Base-by-base conservation (phyloP, 2,888 invertebrate species). In the Copidosoma aretas region DNA sequence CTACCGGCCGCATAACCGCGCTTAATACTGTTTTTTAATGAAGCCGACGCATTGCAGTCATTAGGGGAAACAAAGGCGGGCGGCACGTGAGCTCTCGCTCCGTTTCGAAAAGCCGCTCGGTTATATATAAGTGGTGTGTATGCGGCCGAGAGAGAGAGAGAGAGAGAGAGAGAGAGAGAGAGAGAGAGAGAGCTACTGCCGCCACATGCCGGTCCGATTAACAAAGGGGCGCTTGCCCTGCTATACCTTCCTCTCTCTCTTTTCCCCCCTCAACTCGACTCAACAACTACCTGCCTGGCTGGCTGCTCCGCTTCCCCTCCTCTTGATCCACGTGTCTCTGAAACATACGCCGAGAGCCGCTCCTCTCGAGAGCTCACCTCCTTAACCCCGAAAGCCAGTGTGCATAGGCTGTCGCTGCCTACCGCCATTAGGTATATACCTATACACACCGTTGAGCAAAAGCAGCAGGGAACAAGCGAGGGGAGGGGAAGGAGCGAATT, bases 351-450 rank as follows among this genome's bases (percentile, higher is more conserved):
- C 63, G 66, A 72, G 68, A 65, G 71, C 59, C 14, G 8, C 43
- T 3, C 8, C 59, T 60, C 68, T 73, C 72, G 70, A 74, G 77
- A 73, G 71, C 70, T 32, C 32, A 67, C 65, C 73, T 72, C 72
- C 75, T 77, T 76, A 75, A 77, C 75, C 77, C 68, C 71, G 71
- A 74, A 73, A 73, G 66, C 59, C 56, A 32, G 32, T 32, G 32
- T 32, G 32, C 32, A 14, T n/a, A 2, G 49, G 17, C 54, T 65
- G 17, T 19, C 54, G 63, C 58, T 32, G 32, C 56, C 53, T 66
- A 21, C 66, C n/a, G 25, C 52, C 10, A 62, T 60, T 12, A 57
- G 43, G 19, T 10, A 49, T 10, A 32, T 1, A 3, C n/a, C n/a
- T n/a, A n/a, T n/a, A n/a, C n/a, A n/a, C n/a, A 46, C 54, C 24